Evolutionary conservation across 2,113 vertebrate genomes (phyloP), one percentile per base, ranked within the genome.

Genomic region (Chlorodrepanis virens): DNA sequence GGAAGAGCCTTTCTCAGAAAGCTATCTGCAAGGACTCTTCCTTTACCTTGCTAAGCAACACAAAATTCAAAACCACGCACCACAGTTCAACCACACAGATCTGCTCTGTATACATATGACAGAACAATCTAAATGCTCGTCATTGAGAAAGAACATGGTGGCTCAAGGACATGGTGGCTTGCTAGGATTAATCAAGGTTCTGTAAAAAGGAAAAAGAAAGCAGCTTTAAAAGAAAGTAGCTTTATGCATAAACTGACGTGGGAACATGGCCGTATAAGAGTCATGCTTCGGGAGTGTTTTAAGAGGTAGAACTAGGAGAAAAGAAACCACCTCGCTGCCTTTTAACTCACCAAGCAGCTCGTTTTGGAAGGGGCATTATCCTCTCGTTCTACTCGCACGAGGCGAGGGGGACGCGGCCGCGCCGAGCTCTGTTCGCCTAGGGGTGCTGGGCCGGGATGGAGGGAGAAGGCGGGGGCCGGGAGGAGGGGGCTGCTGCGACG

Each of bases 151-250:
- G 37, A 18, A 27, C 35, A 2, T 7, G 4, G 17, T 10, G 8
- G 28, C 6, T 11, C 0, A 40, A 25, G 35, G 22, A 25, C 35
- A 2, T 7, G 4, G 16, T 9, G 6, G 21, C 7, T 12, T 0
- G 6, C 22, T 17, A 6, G 42, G 21, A 28, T 42, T 23, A 31
- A 39, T 31, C 24, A 1, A 5, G 39, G 20, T 21, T 89, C 45
- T 37, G 7, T 12, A 70, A 39, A 31, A 47, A 44, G 31, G 39
- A 31, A 23, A 13, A 65, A 65, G 10, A 18, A 50, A 89, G 28
- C 22, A 28, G 31, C 11, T n/a, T 29, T 42, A 50, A 13, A 65
- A 65, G 10, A 18, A 50, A 89, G 28, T 19, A 28, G 31, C 11
- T n/a, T 29, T 42, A 1, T 28, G 23, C 8, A 0, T 28, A 22